A percentile compares a stretch with the other conserved stretches of the same genome.
Evolutionary conservation across 1,140 invertebrate genomes (phyloP).

Genomic region (Pseudoatta argentina): DNA sequence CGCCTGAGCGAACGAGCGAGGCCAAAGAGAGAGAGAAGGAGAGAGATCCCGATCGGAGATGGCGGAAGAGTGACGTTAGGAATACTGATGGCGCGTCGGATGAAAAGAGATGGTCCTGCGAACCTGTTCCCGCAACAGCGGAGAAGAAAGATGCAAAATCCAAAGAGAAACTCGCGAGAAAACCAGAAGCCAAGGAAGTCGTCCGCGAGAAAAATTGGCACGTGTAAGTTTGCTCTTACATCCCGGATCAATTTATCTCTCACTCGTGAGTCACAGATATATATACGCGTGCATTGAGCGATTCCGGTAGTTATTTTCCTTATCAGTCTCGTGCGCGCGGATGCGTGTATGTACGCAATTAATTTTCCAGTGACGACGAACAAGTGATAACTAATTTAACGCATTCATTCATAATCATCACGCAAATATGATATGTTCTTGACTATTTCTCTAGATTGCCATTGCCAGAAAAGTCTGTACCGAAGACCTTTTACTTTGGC

Average conservation of each 20-base stretch:
- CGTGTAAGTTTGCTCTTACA: conserved; percentile 63
- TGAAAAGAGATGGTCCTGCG: conserved; percentile 47
- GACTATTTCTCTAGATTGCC: conserved; percentile 54
- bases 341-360: conserved; percentile 1
- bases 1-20: conserved; percentile 75
- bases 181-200: conserved; percentile 66
- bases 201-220: conserved; percentile 75
- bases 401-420: background rate
- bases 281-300: background rate
- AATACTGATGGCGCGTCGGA: conserved; percentile 58
- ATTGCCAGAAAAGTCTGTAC: conserved; percentile 81
- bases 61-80: conserved; percentile 67
- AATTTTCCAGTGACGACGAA: background rate
- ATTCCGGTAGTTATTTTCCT: conserved; percentile 52
- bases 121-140: conserved; percentile 39
- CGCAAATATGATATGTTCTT: background rate
- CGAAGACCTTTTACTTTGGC: conserved; percentile 92
- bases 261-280: conserved; percentile 1
- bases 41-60: conserved; percentile 68
- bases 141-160: conserved; percentile 69
- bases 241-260: conserved; percentile 47
- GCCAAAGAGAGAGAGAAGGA: conserved; percentile 68
- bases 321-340: conserved; percentile 25
- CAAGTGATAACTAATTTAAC: conserved; percentile 30
- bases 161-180: conserved; percentile 68